Evolutionary conservation across 2,797 vertebrate genomes (phyloP).

Genomic region (Aythya fuligula): DNA sequence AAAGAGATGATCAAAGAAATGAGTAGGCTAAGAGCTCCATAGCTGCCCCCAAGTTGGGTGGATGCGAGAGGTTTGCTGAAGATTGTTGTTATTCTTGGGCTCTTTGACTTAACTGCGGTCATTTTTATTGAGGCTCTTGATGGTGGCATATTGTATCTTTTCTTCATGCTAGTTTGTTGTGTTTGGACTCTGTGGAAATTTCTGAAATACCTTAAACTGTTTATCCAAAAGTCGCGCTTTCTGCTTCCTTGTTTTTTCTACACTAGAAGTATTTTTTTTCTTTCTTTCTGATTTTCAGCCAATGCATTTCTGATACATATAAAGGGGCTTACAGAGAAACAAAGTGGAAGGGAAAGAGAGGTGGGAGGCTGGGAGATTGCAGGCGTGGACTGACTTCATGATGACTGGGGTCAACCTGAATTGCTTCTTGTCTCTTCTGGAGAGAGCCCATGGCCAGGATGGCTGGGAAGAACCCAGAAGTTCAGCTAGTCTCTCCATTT

Average conservation of each 20-base stretch:
- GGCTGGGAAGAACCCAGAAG: neutral
- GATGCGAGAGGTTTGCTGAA: neutral
- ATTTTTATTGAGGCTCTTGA: neutral
- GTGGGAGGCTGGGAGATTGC: neutral
- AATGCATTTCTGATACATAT: neutral
- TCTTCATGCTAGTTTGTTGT: neutral
- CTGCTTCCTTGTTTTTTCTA: neutral
- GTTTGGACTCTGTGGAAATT: neutral
- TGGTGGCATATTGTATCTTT: neutral
- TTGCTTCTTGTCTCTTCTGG: neutral
- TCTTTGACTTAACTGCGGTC: neutral
- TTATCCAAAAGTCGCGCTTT: neutral
- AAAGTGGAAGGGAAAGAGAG: neutral
- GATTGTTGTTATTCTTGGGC: neutral
- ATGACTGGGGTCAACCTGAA: neutral
- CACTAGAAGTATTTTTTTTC: neutral
- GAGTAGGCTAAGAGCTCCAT: neutral
- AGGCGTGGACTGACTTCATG: neutral
- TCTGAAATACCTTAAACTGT: neutral
- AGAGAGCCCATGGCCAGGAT: neutral
- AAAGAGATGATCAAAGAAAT: neutral
- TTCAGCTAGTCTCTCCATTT: neutral
- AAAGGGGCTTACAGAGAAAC: neutral
- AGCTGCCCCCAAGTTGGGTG: neutral
- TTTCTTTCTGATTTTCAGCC: neutral